Percentiles rank a stretch among this genome's conserved stretches.
Conservation (phyloP, 2,113 vertebrate genomes). For the Gadus macrocephalus region DNA sequence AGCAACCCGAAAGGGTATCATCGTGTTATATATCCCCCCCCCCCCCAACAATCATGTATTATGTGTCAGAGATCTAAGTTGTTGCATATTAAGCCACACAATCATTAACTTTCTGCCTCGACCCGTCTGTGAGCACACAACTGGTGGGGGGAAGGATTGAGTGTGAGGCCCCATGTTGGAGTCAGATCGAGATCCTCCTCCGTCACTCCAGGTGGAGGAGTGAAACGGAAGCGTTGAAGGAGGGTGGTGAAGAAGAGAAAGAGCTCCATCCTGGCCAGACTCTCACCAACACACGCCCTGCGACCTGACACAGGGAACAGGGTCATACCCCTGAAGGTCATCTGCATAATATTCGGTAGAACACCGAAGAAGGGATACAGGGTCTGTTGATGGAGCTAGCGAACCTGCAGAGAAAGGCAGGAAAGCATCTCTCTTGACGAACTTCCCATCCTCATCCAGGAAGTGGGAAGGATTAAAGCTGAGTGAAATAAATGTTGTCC, state of each 20-base stretch:
- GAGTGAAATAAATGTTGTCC: not conserved
- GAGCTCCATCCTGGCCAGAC: slow-evolving; percentile 75
- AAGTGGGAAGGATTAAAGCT: slow-evolving; percentile 71
- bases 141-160: slow-evolving; percentile 63
- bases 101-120: no score
- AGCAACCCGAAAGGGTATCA: no score
- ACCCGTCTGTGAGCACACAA: no score
- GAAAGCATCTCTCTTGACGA: slow-evolving; percentile 69
- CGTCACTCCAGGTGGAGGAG: slow-evolving; percentile 61
- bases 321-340: not conserved
- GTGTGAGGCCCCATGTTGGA: slow-evolving; percentile 59
- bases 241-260: slow-evolving; percentile 74
- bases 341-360: not conserved
- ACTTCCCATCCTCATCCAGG: slow-evolving; percentile 65
- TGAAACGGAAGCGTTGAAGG: slow-evolving; percentile 70
- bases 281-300: slow-evolving; percentile 69
- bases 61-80: no score
- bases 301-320: slow-evolving; percentile 50
- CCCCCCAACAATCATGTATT: no score
- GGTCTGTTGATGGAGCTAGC: no score
- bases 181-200: slow-evolving; percentile 68
- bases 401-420: slow-evolving; percentile 74
- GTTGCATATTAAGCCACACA: no score
- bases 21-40: no score
- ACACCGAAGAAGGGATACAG: no score